Evolutionary conservation across 2,797 vertebrate genomes (phyloP).

Genomic region (Premnoplex brunnescens): DNA sequence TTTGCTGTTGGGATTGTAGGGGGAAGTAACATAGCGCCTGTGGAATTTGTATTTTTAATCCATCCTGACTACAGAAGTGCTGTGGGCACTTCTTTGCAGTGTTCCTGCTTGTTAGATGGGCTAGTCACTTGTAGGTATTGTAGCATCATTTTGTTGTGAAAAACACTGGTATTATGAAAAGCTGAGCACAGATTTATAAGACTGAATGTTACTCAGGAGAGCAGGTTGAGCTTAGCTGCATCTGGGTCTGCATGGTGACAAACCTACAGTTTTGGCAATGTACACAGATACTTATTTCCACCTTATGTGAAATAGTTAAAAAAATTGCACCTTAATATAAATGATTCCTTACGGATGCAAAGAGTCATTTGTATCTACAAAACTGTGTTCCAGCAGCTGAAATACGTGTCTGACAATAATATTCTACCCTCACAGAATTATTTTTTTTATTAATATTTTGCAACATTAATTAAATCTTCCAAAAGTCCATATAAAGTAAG

Average conservation of each 20-base stretch:
- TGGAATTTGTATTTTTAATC: background rate
- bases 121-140: background rate
- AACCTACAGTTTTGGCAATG: background rate
- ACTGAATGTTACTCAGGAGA: background rate
- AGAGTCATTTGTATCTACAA: background rate
- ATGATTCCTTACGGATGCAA: background rate
- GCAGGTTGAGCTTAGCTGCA: background rate
- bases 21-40: background rate
- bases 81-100: background rate
- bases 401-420: background rate
- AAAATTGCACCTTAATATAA: background rate
- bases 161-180: background rate
- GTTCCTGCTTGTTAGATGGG: background rate
- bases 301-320: background rate
- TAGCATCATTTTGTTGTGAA: background rate
- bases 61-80: background rate
- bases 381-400: background rate
- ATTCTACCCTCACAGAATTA: background rate
- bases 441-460: background rate
- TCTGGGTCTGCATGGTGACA: background rate
- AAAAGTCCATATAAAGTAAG: background rate
- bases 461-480: background rate
- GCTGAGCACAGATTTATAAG: background rate
- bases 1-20: background rate
- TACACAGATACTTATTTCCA: background rate